Base-by-base conservation (phyloP, 2,797 vertebrate genomes). In the Microcaecilia unicolor region DNA sequence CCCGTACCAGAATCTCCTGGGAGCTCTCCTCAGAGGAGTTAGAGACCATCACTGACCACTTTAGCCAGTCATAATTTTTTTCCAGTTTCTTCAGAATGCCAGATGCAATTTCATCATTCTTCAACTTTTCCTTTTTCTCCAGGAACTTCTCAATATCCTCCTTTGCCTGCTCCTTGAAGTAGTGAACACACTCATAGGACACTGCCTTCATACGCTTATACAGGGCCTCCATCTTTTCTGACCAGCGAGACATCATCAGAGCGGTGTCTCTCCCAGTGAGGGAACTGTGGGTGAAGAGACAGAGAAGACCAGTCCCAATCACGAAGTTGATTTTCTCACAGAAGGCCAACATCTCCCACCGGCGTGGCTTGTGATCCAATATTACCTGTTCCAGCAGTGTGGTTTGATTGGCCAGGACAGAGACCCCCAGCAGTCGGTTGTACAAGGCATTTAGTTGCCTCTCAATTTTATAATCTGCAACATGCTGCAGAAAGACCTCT, bases 241-340 rank as follows among this genome's bases (percentile, higher is more conserved):
- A 76, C 81, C 83, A 83, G 15, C 22, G 66, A 39, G 73, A 71
- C 58, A 81, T 68, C 28, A 83, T 58, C 28, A 83, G 58, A 10
- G 69, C 55, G 48, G 76, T 72, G 35, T 83, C 78, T 18, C 80
- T 54, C 37, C 70, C 60, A 1, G 51, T 72, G 41, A 86, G 61
- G 15, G 60, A 68, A 0, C 79, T 80, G 34, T 81, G 70, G 2
- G 64, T 63, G 38, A 83, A 77, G 30, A 82, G 75, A 25, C 73
- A 80, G 17, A 83, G 56, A 33, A 83, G 60, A 7, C 83, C 80
- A 0, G 80, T 81, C 15, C 70, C 78, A 37, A 83, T 40, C 8
- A 85, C 73, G 17, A 83, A 79, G 38, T 80, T 78, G 6, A 80
- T 77, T 75, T 80, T 78, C 39, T 81, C 62, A 8, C 71, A 80